phyloP scores from a whole-genome alignment of 2,797 vertebrate genomes.

The Poeciliopsis infans region DNA sequence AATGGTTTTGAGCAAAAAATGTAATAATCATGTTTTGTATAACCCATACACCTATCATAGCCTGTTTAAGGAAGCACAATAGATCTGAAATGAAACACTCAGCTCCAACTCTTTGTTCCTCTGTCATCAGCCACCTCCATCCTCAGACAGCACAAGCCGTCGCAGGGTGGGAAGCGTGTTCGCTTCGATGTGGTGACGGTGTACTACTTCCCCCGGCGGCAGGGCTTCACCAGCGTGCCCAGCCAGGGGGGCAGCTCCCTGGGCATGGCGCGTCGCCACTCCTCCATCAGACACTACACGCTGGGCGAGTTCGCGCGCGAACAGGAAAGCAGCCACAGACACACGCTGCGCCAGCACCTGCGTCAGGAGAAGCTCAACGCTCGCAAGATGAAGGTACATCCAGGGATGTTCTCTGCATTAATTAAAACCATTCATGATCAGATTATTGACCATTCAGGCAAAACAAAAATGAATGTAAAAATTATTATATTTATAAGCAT shows the following conservation, averaged over 20 bases:
- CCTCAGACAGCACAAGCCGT: constrained; percentile 88
- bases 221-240: constrained; percentile 96
- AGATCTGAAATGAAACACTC: neutral
- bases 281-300: constrained; percentile 90
- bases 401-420: neutral
- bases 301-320: constrained; percentile 93
- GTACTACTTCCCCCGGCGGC: constrained; percentile 93
- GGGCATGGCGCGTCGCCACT: constrained; percentile 94
- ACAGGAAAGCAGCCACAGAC: constrained; percentile 90
- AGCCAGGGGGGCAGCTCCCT: constrained; percentile 96
- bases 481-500: neutral
- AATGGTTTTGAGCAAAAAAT: too few relatives aligned
- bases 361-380: constrained; percentile 96
- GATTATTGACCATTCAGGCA: neutral
- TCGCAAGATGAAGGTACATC: constrained; percentile 91
- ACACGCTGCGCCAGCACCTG: constrained; percentile 89
- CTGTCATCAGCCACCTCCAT: constrained; percentile 90
- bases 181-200: constrained; percentile 95
- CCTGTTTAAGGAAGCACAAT: too few relatives aligned
- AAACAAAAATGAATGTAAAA: neutral
- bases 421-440: neutral
- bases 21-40: too few relatives aligned
- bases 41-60: too few relatives aligned
- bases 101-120: neutral
- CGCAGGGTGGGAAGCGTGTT: constrained; percentile 87